Evolutionary conservation across 2,888 invertebrate species (phyloP).

Genomic region (Folsomia candida): DNA sequence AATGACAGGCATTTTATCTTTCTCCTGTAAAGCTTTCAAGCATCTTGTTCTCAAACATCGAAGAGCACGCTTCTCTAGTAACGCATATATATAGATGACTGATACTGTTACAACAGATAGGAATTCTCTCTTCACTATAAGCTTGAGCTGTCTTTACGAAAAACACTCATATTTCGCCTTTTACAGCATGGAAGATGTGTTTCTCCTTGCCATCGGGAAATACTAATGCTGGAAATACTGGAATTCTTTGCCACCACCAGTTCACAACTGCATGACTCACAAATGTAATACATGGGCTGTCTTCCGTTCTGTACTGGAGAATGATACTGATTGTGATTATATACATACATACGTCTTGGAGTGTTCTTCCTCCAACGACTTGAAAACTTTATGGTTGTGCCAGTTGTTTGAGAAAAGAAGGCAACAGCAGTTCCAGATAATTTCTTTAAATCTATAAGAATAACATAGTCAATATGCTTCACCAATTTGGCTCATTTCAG

Average conservation of each 20-base stretch:
- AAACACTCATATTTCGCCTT: background rate
- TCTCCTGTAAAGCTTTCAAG: background rate
- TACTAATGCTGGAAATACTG: no score
- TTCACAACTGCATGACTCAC: no score
- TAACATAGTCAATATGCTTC: background rate
- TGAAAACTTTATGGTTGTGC: background rate
- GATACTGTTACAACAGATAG: background rate
- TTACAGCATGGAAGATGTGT: background rate
- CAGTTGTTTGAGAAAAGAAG: background rate
- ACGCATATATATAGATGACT: background rate
- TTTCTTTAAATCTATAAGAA: background rate
- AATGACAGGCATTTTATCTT: slow-evolving; percentile 13
- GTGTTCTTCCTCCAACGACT: no score
- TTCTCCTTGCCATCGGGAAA: no score
- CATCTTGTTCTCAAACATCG: background rate
- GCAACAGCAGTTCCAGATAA: background rate
- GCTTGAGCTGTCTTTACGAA: background rate
- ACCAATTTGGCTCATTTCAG: background rate
- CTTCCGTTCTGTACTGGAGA: background rate
- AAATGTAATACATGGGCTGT: no score
- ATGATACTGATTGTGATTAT: background rate
- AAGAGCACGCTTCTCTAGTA: background rate
- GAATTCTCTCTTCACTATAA: background rate
- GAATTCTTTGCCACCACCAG: background rate
- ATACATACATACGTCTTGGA: background rate